phyloP scores from a whole-genome alignment of 2,113 vertebrate species.

The Gnathonemus echidnorhynchus region DNA sequence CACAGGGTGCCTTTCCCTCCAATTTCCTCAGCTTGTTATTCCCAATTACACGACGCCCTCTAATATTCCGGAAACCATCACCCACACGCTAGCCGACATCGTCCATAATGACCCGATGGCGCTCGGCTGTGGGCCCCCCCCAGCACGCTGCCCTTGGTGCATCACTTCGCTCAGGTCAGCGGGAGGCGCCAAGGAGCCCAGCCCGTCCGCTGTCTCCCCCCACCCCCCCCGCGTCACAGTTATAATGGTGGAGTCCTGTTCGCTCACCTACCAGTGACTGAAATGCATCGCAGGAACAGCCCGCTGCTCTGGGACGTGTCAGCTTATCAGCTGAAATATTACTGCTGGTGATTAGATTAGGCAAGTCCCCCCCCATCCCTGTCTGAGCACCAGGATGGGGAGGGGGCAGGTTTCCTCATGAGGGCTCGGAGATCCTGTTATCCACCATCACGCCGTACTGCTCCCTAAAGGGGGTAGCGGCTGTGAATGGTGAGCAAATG shows the following conservation, averaged over 20 bases:
- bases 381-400: constrained; percentile 16
- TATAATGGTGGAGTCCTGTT: background rate
- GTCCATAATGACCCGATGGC: constrained; percentile 28
- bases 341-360: constrained; percentile 38
- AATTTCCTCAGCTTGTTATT: constrained; percentile 14
- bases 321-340: constrained; percentile 25
- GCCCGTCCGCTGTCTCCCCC: constrained; percentile 4
- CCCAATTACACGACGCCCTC: background rate
- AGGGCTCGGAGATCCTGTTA: background rate
- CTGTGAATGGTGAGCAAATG: background rate
- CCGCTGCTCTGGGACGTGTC: constrained; percentile 29
- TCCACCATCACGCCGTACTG: background rate
- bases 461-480: background rate
- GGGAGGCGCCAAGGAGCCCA: background rate
- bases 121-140: constrained; percentile 15
- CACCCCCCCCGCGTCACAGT: background rate
- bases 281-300: constrained; percentile 17
- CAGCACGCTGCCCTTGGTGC: background rate
- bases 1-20: background rate
- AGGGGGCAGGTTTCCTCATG: background rate
- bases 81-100: constrained; percentile 6
- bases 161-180: constrained; percentile 18
- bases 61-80: constrained; percentile 11
- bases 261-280: constrained; percentile 23
- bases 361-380: constrained; percentile 23